These are phyloP conservation scores for Helogale parvula DNA, from an alignment of 2,113 vertebrate genomes.

Conservation along the genomic window DNA sequence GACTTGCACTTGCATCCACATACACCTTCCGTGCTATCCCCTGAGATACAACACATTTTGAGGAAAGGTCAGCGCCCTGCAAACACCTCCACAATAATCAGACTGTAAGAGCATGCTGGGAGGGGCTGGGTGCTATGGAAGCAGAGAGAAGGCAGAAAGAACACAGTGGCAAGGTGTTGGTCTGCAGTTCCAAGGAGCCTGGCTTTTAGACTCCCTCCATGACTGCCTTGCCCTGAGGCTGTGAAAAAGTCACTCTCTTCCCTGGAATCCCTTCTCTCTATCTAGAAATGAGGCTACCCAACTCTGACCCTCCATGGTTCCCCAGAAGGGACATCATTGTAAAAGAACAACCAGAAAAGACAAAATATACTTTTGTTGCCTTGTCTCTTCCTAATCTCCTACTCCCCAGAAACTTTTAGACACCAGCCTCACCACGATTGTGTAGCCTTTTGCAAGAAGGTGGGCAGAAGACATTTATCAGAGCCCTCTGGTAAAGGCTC, in stretches of 20 bases:
- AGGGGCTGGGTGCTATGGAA: neutral
- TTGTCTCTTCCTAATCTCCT: neutral
- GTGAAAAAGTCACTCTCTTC: neutral
- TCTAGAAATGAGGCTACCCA: neutral
- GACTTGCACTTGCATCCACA: slow-evolving; percentile 52
- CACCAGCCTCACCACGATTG: rapidly evolving
- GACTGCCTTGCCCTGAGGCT: rapidly evolving
- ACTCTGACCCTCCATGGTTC: neutral
- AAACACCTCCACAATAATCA: slow-evolving; percentile 30
- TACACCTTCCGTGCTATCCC: neutral
- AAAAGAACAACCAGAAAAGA: neutral
- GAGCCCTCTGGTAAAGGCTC: neutral
- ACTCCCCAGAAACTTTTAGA: neutral
- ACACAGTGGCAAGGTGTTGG: rapidly evolving
- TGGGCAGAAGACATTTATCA: neutral
- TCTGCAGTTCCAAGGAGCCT: no score
- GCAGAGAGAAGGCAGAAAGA: neutral
- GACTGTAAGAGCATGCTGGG: neutral
- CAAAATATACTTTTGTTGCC: neutral
- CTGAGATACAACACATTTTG: neutral
- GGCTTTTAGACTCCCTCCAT: rapidly evolving
- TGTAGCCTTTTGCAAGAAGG: neutral
- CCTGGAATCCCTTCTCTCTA: neutral
- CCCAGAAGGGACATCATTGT: neutral
- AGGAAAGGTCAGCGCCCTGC: slow-evolving; percentile 25